These are phyloP conservation scores for Mus spicilegus DNA, from an alignment of 2,113 vertebrate species.

Conservation along the genomic window DNA sequence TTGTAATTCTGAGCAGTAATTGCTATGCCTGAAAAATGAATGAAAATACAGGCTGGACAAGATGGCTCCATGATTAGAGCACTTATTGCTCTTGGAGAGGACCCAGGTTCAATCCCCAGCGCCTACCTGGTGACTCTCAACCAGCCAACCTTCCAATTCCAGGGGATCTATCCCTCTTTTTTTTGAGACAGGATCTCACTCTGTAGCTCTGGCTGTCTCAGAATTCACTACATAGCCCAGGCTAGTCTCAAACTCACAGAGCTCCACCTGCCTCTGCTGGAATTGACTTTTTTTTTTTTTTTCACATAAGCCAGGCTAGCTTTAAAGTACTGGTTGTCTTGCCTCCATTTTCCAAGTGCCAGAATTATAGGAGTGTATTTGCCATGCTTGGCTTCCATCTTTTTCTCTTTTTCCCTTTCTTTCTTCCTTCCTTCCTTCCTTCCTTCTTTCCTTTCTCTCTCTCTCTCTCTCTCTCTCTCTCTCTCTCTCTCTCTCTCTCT, in stretches of 20 bases:
- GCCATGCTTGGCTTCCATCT: background rate
- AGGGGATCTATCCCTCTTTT: background rate
- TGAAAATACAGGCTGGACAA: constrained; percentile 23
- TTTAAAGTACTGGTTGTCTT: background rate
- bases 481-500: no score
- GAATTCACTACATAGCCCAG: background rate
- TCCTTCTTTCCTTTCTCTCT: no score
- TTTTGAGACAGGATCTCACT: background rate
- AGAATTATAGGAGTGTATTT: no score
- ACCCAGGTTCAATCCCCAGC: background rate
- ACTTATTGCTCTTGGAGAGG: background rate
- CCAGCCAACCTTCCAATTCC: background rate
- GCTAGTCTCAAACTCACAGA: background rate
- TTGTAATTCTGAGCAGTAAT: background rate
- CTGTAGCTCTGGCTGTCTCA: background rate
- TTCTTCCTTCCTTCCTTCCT: no score
- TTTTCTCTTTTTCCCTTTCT: no score
- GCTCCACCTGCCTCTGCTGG: background rate
- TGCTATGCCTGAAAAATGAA: background rate
- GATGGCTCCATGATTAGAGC: background rate
- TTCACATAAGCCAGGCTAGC: background rate
- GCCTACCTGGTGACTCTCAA: background rate
- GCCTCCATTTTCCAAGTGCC: background rate
- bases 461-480: no score
- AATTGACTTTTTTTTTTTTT: background rate